These are phyloP conservation scores for Tenebrio molitor DNA, from an alignment of 1,140 invertebrate genomes.

Conservation along the genomic window DNA sequence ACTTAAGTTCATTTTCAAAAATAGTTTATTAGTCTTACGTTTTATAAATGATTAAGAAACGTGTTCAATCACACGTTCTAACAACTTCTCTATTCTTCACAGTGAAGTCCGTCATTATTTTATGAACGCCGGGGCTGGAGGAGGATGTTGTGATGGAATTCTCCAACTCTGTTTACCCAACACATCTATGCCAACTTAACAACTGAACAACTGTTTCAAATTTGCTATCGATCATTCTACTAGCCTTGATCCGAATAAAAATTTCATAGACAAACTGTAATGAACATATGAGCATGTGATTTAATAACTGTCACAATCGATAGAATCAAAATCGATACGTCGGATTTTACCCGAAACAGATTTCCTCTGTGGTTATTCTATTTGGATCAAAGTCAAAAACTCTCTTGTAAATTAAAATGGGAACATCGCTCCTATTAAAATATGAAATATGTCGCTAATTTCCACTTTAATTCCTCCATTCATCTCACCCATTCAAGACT, in stretches of 20 bases:
- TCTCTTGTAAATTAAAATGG: too few relatives aligned
- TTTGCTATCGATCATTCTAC: constrained; percentile 24
- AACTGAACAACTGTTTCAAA: constrained; percentile 1
- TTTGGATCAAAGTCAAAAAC: neutral
- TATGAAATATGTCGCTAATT: constrained; percentile 4
- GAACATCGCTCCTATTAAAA: too few relatives aligned
- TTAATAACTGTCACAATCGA: constrained; percentile 34
- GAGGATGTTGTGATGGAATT: neutral
- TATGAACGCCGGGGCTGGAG: too few relatives aligned
- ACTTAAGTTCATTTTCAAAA: constrained; percentile 34
- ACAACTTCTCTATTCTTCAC: too few relatives aligned
- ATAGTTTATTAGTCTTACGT: constrained; percentile 24
- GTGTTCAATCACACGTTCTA: constrained; percentile 17
- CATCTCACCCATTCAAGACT: constrained; percentile 18
- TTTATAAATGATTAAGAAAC: constrained; percentile 30
- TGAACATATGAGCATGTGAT: constrained; percentile 35
- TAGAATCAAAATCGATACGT: constrained; percentile 27
- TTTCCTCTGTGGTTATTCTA: too few relatives aligned
- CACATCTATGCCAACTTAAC: neutral
- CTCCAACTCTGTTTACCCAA: neutral
- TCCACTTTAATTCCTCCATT: constrained; percentile 4
- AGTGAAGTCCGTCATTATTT: too few relatives aligned
- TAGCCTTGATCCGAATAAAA: constrained; percentile 31
- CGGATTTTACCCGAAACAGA: too few relatives aligned
- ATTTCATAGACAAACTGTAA: constrained; percentile 30